Percentiles rank a stretch among this genome's conserved stretches.
Conservation (phyloP, 2,888 invertebrate genomes). For the Calephelis perditalis region DNA sequence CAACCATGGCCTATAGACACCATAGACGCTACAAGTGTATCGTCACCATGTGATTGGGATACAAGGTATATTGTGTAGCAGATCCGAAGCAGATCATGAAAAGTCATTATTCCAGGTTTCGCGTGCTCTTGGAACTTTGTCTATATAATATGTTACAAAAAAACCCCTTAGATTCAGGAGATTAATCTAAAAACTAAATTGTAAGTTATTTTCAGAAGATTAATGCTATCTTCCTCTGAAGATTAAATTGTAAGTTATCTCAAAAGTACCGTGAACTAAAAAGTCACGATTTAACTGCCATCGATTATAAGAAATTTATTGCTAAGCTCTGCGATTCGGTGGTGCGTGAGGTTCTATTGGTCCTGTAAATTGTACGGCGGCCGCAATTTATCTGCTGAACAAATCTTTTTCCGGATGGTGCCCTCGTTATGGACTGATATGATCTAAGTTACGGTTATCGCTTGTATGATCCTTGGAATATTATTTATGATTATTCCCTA, state of each 20-base stretch:
- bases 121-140: too few relatives aligned
- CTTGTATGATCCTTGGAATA: neutral
- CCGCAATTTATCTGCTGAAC: conserved; percentile 1
- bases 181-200: too few relatives aligned
- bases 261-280: neutral
- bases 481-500: neutral
- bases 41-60: too few relatives aligned
- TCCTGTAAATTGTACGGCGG: conserved; percentile 6
- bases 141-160: too few relatives aligned
- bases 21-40: too few relatives aligned
- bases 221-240: too few relatives aligned
- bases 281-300: conserved; percentile 1
- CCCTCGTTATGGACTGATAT: conserved; percentile 4
- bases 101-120: too few relatives aligned
- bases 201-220: too few relatives aligned
- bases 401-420: neutral
- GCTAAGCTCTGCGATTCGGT: neutral
- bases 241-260: neutral
- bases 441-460: conserved; percentile 2
- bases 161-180: too few relatives aligned
- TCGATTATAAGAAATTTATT: conserved; percentile 5
- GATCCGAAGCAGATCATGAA: too few relatives aligned
- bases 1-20: too few relatives aligned
- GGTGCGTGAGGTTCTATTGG: conserved; percentile 7
- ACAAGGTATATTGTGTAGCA: too few relatives aligned